These are phyloP conservation scores for Scylla paramamosain DNA, from an alignment of 1,140 invertebrate genomes.

Conservation along the genomic window DNA sequence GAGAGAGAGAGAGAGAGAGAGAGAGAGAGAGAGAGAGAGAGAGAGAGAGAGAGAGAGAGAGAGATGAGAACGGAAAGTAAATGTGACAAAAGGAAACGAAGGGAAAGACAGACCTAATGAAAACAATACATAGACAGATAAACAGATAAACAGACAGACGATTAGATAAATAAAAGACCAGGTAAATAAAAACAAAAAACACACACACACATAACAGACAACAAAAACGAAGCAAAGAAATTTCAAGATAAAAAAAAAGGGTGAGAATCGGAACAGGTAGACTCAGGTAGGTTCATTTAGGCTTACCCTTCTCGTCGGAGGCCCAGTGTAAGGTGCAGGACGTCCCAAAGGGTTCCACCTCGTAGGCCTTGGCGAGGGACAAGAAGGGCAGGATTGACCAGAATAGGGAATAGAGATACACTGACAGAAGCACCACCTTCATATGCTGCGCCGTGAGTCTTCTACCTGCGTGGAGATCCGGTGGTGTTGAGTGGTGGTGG, in stretches of 20 bases:
- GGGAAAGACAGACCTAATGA: too few relatives aligned
- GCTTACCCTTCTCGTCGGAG: slow-evolving; percentile 65
- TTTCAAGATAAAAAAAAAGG: too few relatives aligned
- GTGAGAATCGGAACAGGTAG: too few relatives aligned
- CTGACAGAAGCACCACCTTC: slow-evolving; percentile 71
- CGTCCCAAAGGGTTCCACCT: slow-evolving; percentile 79
- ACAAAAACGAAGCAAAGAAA: neutral
- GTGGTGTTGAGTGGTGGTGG: neutral
- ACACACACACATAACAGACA: neutral
- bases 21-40: neutral
- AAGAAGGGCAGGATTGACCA: slow-evolving; percentile 78
- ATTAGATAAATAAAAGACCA: neutral
- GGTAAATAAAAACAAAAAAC: too few relatives aligned
- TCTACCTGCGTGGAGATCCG: slow-evolving; percentile 61
- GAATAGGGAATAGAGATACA: slow-evolving; percentile 76
- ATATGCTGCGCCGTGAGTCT: slow-evolving; percentile 71
- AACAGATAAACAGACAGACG: slow-evolving; percentile 41
- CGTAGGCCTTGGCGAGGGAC: slow-evolving; percentile 79
- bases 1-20: neutral
- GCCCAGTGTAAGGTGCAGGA: slow-evolving; percentile 80
- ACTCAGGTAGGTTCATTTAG: too few relatives aligned
- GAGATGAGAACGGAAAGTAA: neutral
- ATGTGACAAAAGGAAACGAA: neutral
- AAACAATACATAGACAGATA: neutral
- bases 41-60: neutral